Base-by-base conservation (phyloP, 1,140 invertebrate species). In the Trissolcus basalis region DNA sequence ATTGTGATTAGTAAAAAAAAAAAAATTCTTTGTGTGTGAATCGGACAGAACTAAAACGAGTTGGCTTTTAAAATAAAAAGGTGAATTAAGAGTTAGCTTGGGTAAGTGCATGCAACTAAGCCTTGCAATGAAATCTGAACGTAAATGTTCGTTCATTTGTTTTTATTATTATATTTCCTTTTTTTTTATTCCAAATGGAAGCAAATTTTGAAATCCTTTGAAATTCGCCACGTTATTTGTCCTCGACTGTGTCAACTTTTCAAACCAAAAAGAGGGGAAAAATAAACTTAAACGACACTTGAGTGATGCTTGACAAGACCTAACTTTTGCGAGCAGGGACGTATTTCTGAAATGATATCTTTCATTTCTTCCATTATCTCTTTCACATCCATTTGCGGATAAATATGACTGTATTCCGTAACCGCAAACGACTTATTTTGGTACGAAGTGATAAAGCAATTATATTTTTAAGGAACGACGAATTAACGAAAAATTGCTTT, bases 281-380 rank as follows among this genome's bases (percentile, higher is more conserved):
- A 27, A 27, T 27, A 27, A 27, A 27, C 19, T 27, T 6, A 61
- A 71, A 71, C 19, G 50, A 39, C 19, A 27, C 13, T 53, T 68
- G 63, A 68, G 63, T 64, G 59, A 69, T 75, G 53, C 41, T 69
- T 75, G 72, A 69, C 72, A 64, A 60, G 72, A 48, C 45, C 59
- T 51, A 69, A 75, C 58, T 63, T 68, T 63, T 68, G 64, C 68
- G 58, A 68, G n/a, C 39, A 50, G 41, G 51, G 39, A 67, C 61
- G 55, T 51, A 61, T 67, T 67, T 73, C 41, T 67, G 61, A 56
- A 75, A 68, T 61, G 48, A 63, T 50, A 54, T 68, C 51, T 63
- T 58, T 75, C 43, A 27, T 68, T 54, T 47, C 48, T 61, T 68
- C 56, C 65, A 43, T 61, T 74, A 47, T 41, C 55, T 35, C 16